Evolutionary conservation across 2,888 invertebrate species (phyloP).

Genomic region (Marasmarcha lunaedactyla): DNA sequence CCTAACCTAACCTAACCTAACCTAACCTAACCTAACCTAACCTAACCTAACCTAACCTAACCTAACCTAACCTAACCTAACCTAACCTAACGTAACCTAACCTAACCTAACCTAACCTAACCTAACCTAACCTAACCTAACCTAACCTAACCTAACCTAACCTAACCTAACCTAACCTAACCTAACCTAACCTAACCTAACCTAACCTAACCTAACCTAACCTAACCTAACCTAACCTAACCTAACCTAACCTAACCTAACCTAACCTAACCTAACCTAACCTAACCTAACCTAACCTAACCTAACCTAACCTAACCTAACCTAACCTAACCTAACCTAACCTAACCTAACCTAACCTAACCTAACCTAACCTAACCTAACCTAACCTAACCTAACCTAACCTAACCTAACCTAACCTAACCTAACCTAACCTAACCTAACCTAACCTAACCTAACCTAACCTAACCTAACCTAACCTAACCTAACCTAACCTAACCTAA

Average conservation of each 20-base stretch:
- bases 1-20: no score
- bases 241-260: slow-evolving; percentile 7
- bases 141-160: background rate
- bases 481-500: slow-evolving; percentile 6
- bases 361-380: slow-evolving; percentile 5
- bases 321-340: slow-evolving; percentile 6
- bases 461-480: slow-evolving; percentile 6
- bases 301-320: slow-evolving; percentile 7
- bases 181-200: slow-evolving; percentile 6
- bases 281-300: slow-evolving; percentile 7
- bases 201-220: slow-evolving; percentile 6
- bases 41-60: no score
- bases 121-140: no score
- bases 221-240: slow-evolving; percentile 7
- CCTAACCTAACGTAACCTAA: no score
- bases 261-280: slow-evolving; percentile 7
- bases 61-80: no score
- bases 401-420: slow-evolving; percentile 6
- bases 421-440: slow-evolving; percentile 6
- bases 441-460: slow-evolving; percentile 6
- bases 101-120: no score
- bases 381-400: slow-evolving; percentile 6
- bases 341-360: slow-evolving; percentile 4
- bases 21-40: no score
- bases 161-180: background rate